phyloP scores from a whole-genome alignment of 64 coral and sea anemone species.

The Porites australiensis region DNA sequence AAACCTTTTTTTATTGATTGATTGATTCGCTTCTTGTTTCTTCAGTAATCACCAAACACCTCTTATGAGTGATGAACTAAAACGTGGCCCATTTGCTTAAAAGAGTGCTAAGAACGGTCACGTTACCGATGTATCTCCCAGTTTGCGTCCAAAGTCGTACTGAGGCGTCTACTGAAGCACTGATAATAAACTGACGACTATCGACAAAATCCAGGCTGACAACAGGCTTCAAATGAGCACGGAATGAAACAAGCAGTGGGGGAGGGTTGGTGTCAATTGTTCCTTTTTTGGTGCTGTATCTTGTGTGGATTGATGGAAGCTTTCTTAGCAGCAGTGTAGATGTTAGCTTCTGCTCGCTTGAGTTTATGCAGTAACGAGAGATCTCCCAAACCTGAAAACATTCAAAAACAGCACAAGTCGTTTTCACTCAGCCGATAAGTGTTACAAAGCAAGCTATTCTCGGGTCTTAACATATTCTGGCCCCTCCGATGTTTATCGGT shows the following conservation, averaged over 20 bases:
- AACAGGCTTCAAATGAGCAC: slow-evolving; percentile 67
- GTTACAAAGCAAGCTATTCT: too few relatives aligned
- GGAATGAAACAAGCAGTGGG: slow-evolving; percentile 68
- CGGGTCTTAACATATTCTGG: too few relatives aligned
- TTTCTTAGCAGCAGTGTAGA: background rate
- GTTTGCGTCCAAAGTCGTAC: slow-evolving; percentile 65
- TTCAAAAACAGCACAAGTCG: too few relatives aligned
- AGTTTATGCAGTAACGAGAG: slow-evolving; percentile 73
- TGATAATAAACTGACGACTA: slow-evolving; percentile 51
- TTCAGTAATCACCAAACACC: too few relatives aligned
- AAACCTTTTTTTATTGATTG: too few relatives aligned
- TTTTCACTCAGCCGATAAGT: too few relatives aligned
- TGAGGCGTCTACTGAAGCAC: slow-evolving; percentile 73
- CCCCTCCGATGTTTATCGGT: too few relatives aligned
- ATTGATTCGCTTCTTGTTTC: too few relatives aligned
- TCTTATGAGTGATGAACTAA: too few relatives aligned
- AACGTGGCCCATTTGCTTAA: too few relatives aligned
- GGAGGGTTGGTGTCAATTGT: slow-evolving; percentile 67
- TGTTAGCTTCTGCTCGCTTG: slow-evolving; percentile 13
- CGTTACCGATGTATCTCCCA: slow-evolving; percentile 72
- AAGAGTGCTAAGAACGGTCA: too few relatives aligned
- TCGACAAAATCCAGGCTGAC: slow-evolving; percentile 69
- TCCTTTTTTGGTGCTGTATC: background rate
- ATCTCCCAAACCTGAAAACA: slow-evolving; percentile 91
- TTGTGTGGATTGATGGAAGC: background rate